Evolutionary conservation across 1,140 invertebrate genomes (phyloP).

Genomic region (Drosophila arawakana): DNA sequence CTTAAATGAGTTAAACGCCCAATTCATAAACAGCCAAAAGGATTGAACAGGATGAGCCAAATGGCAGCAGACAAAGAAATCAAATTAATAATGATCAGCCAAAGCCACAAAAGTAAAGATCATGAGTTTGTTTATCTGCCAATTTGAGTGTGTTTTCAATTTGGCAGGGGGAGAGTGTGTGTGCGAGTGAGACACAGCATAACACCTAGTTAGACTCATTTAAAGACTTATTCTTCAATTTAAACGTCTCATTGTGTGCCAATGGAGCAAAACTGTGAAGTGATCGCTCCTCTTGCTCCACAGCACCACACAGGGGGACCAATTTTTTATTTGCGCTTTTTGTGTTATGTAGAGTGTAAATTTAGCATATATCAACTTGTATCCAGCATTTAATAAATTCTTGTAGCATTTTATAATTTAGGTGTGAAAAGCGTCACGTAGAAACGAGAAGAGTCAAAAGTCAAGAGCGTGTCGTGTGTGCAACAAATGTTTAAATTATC

Average conservation of each 20-base stretch:
- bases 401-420: slow-evolving; percentile 22
- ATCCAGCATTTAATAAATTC: slow-evolving; percentile 21
- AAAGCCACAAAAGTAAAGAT: slow-evolving; percentile 1
- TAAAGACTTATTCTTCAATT: slow-evolving; percentile 75
- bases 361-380: background rate
- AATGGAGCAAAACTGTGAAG: slow-evolving; percentile 69
- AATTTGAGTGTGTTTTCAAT: slow-evolving; percentile 2
- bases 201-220: slow-evolving; percentile 42
- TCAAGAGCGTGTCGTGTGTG: slow-evolving; percentile 21
- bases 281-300: slow-evolving; percentile 52
- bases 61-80: background rate
- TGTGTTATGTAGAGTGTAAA: slow-evolving; percentile 24
- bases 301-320: slow-evolving; percentile 10
- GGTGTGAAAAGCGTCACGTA: slow-evolving; percentile 30
- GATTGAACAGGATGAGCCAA: background rate
- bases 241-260: slow-evolving; percentile 66
- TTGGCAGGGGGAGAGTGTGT: background rate
- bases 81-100: background rate
- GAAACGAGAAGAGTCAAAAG: slow-evolving; percentile 13
- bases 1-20: background rate
- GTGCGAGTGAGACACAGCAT: background rate
- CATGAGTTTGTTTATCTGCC: slow-evolving; percentile 7
- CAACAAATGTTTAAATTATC: slow-evolving; percentile 56
- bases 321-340: slow-evolving; percentile 37
- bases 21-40: slow-evolving; percentile 4